Evolutionary conservation across 2,888 invertebrate genomes (phyloP), one percentile per base, ranked within the genome.

Genomic region (Rhabditoides inermis): DNA sequence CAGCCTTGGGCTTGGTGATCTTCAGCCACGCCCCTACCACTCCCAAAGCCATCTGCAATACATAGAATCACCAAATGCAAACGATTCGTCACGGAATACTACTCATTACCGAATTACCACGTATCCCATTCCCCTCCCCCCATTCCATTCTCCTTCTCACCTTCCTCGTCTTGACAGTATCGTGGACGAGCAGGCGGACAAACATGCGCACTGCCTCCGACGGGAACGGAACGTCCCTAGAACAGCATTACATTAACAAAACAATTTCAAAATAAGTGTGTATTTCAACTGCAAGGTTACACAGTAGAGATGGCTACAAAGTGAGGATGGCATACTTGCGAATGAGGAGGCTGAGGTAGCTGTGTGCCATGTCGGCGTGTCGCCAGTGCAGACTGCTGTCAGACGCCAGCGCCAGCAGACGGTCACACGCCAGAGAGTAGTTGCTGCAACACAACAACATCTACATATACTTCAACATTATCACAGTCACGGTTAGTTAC

Each of bases 131-230:
- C 15, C 32, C 15, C 32, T 32, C 32, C 15, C 32, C 15, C 32
- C 15, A 7, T 32, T 15, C 15, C 32, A 10, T 15, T 32, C 32
- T 32, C 32, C 15, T 15, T 32, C 32, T 32, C 32, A 79, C 78
- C 77, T 86, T 85, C 30, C 90, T 82, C 27, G 88, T 84, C n/a
- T 83, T 81, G 27, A 89, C 80, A n/a, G 87, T 84, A 68, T 90
- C 89, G 77, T 86, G 84, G 2, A 87, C 79, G 0, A 87, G 80
- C 3, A 84, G 81, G 32, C 83, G 80, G 0, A 85, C 78, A 64
- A 86, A 84, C 51, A 85, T 82, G 26, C 81, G 80, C 1, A 87
- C 84, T 0, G 84, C 83, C 10, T 80, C 77, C 0, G 83, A 77
- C 0, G 86, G 84, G 76, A 85, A 85, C 4, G 79, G 78, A 1